Evolutionary conservation across 37 sponge, comb jelly and placozoan genomes (phyloP).

Genomic region (Beroe forskalii): DNA sequence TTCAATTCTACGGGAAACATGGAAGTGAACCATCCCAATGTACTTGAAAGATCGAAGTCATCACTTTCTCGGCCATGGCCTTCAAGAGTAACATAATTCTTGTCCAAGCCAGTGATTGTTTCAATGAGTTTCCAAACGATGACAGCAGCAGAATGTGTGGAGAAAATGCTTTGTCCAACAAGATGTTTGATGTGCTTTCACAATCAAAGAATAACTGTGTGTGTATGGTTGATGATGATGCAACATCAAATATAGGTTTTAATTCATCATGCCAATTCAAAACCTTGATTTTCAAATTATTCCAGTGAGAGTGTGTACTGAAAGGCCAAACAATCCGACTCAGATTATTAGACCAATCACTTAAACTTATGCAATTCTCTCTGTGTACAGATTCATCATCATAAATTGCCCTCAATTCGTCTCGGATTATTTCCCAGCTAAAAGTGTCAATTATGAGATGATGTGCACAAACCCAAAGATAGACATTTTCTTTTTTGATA

Average conservation of each 20-base stretch:
- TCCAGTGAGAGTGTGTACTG: not conserved
- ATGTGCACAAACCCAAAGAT: not conserved
- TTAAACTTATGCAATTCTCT: no score
- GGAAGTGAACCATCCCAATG: not conserved
- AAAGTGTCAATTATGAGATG: not conserved
- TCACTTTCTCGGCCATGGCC: not conserved
- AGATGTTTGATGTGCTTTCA: not conserved
- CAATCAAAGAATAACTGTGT: no score
- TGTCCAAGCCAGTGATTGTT: not conserved
- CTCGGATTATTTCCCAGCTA: not conserved
- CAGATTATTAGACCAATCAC: no score
- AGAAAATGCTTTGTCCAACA: no score
- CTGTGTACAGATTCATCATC: not conserved
- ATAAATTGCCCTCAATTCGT: not conserved
- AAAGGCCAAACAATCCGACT: not conserved
- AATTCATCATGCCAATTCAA: not conserved
- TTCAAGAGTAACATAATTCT: not conserved
- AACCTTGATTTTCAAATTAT: not conserved
- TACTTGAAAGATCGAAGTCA: not conserved
- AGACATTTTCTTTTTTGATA: not conserved
- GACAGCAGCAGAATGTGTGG: not conserved
- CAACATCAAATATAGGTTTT: not conserved
- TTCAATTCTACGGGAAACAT: not conserved
- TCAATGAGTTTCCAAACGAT: not conserved
- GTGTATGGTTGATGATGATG: no score